phyloP scores from a whole-genome alignment of 2,797 vertebrate genomes.

The Anolis apletophallus region DNA sequence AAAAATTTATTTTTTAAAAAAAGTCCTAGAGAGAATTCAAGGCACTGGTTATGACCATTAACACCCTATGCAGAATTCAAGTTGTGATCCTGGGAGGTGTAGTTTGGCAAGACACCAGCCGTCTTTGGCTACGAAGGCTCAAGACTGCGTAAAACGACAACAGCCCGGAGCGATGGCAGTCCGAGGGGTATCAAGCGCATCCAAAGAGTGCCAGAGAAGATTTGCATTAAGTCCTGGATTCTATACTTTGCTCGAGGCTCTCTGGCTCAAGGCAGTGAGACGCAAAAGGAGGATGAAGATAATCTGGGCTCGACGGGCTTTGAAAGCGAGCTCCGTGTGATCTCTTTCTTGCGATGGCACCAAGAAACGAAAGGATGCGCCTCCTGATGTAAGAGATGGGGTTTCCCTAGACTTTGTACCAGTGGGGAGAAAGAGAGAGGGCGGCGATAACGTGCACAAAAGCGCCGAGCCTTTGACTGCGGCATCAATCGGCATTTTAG shows the following conservation, averaged over 20 bases:
- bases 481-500: conserved; percentile 27
- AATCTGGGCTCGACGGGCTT: background rate
- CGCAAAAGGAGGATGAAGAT: conserved; percentile 10
- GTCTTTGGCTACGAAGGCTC: too few relatives aligned
- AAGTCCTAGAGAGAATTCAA: too few relatives aligned
- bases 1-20: too few relatives aligned
- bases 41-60: too few relatives aligned
- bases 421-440: background rate
- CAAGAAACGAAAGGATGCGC: conserved; percentile 13
- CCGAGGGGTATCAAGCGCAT: too few relatives aligned
- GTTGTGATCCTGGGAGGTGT: too few relatives aligned
- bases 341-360: background rate
- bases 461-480: conserved; percentile 24
- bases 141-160: too few relatives aligned
- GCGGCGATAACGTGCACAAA: background rate
- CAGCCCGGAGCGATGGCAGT: too few relatives aligned
- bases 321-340: background rate
- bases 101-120: too few relatives aligned
- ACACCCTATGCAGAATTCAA: too few relatives aligned
- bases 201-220: background rate
- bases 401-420: conserved; percentile 23
- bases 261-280: conserved; percentile 14
- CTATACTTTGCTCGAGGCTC: background rate
- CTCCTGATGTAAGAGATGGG: background rate
- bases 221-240: background rate